Conservation (phyloP, 2,797 vertebrate genomes). For the Oryzias dopingdopingensis region DNA sequence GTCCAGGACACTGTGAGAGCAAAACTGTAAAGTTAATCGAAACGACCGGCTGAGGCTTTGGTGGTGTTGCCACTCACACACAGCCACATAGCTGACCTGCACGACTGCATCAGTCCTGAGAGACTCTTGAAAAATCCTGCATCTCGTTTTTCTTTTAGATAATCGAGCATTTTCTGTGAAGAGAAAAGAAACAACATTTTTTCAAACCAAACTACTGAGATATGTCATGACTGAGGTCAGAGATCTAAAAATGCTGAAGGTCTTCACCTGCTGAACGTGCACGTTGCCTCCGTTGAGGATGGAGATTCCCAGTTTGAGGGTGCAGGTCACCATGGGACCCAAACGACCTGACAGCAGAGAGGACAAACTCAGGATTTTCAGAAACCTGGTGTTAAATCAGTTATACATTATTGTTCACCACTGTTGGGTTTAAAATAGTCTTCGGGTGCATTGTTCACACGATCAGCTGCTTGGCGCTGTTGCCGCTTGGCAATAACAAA, state of each 20-base stretch:
- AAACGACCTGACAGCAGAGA: constrained; percentile 81
- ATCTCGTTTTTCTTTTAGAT: constrained; percentile 97
- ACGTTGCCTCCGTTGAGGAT: constrained; percentile 96
- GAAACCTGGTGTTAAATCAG: not conserved
- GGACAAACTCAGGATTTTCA: not conserved
- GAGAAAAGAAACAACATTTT: not conserved
- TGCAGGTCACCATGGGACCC: constrained; percentile 94
- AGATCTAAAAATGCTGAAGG: not conserved
- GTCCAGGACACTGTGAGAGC: constrained; percentile 87
- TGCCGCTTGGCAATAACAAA: no score
- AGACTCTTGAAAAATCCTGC: constrained; percentile 98
- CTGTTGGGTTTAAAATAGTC: no score
- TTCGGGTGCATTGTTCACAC: no score
- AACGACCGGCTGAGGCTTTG: not conserved
- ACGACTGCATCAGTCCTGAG: constrained; percentile 96
- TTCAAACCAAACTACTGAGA: not conserved
- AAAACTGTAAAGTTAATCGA: not conserved
- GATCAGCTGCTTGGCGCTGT: no score
- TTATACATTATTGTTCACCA: no score
- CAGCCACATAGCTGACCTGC: constrained; percentile 85
- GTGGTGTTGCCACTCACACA: not conserved
- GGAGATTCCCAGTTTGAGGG: constrained; percentile 95
- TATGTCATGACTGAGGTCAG: no score
- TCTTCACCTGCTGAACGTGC: constrained; percentile 87
- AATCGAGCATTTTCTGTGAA: constrained; percentile 96